phyloP scores from a whole-genome alignment of 2,113 vertebrate genomes.

The Hypocryptadius cinnamomeus region DNA sequence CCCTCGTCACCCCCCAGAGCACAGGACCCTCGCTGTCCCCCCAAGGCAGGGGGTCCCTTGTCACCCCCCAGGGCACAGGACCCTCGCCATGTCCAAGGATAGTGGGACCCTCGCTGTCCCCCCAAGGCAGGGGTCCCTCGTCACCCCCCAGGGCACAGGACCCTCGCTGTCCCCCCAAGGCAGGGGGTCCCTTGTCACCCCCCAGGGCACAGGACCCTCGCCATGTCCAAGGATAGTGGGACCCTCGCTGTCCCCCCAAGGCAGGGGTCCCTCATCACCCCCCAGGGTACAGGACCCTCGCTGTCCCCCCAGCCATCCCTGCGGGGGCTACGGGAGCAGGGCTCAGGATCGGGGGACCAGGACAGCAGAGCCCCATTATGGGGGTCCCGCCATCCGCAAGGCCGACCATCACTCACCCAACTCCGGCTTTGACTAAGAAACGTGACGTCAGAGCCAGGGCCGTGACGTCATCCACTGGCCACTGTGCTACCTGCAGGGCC shows the following conservation, averaged over 20 bases:
- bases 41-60: too few relatives aligned
- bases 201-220: too few relatives aligned
- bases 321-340: not conserved
- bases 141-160: not conserved
- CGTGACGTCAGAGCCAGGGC: not conserved
- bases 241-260: not conserved
- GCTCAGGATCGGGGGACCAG: too few relatives aligned
- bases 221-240: too few relatives aligned
- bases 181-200: not conserved
- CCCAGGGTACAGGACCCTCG: not conserved
- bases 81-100: too few relatives aligned
- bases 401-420: not conserved
- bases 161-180: too few relatives aligned
- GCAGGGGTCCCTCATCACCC: too few relatives aligned
- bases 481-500: not conserved
- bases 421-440: not conserved
- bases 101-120: too few relatives aligned
- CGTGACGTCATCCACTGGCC: not conserved
- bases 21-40: not conserved
- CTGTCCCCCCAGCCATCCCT: too few relatives aligned
- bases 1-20: too few relatives aligned
- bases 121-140: too few relatives aligned
- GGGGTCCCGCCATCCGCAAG: not conserved
- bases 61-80: too few relatives aligned
- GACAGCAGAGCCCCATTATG: not conserved